Conservation (phyloP, 1,140 invertebrate genomes). For the Hermetia illucens region DNA sequence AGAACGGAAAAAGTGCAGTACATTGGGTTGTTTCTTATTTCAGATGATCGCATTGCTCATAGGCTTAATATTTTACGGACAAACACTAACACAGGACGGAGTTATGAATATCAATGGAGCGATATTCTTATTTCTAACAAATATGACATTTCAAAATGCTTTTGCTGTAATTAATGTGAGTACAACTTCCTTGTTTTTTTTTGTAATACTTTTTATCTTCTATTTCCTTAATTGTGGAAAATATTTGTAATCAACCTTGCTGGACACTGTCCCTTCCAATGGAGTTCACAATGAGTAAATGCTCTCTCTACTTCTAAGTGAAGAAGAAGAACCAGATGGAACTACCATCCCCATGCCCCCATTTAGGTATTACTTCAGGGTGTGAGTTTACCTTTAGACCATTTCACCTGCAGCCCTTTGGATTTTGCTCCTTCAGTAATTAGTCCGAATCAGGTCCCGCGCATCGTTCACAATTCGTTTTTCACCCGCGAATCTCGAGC, state of each 20-base stretch:
- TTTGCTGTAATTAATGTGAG: conserved; percentile 79
- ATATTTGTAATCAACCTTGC: conserved; percentile 1
- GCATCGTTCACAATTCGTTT: too few relatives aligned
- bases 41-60: conserved; percentile 76
- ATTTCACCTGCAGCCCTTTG: too few relatives aligned
- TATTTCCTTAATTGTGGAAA: not conserved
- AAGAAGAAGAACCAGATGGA: not conserved
- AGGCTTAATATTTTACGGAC: conserved; percentile 79
- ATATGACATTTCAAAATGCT: conserved; percentile 88
- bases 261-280: not conserved
- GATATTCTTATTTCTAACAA: conserved; percentile 83
- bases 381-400: too few relatives aligned
- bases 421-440: too few relatives aligned
- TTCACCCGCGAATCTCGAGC: too few relatives aligned
- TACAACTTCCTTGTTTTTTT: too few relatives aligned
- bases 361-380: too few relatives aligned
- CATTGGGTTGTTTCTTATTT: too few relatives aligned
- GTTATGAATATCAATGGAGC: conserved; percentile 94
- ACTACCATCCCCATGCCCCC: too few relatives aligned
- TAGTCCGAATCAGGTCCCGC: too few relatives aligned
- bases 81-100: conserved; percentile 69
- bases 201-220: too few relatives aligned
- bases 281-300: not conserved
- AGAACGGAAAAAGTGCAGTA: too few relatives aligned
- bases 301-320: not conserved